Conservation (phyloP, 2,888 invertebrate genomes). For the Ariolimax columbianus region DNA sequence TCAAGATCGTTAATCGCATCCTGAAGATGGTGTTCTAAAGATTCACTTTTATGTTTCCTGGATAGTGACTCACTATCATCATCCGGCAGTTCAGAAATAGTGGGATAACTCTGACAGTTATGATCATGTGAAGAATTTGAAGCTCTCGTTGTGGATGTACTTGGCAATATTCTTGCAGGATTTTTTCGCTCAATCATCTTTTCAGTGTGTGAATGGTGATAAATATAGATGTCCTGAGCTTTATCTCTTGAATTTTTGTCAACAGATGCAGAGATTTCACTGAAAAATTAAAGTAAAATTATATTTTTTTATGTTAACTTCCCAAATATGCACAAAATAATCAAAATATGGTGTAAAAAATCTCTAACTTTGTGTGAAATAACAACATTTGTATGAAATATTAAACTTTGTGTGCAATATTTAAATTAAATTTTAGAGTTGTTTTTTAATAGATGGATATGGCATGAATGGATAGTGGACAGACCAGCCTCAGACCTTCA, state of each 20-base stretch:
- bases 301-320: no score
- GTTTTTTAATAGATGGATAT: no score
- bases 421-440: no score
- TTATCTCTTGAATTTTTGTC: background rate
- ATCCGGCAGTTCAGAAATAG: background rate
- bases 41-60: background rate
- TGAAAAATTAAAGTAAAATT: background rate
- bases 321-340: no score
- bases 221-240: background rate
- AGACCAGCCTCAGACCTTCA: no score
- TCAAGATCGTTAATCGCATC: background rate
- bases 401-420: no score
- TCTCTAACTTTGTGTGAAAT: no score
- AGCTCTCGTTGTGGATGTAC: no score
- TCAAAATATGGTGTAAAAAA: no score
- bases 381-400: no score
- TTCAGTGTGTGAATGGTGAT: background rate
- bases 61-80: background rate
- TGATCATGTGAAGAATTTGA: background rate
- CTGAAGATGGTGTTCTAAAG: background rate
- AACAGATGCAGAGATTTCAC: background rate
- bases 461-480: no score
- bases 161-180: background rate
- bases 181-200: background rate
- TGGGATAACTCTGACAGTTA: background rate